Percentiles rank a stretch among this genome's conserved stretches.
Evolutionary conservation across 2,888 invertebrate species (phyloP).

Genomic region (Itoplectis maculator): DNA sequence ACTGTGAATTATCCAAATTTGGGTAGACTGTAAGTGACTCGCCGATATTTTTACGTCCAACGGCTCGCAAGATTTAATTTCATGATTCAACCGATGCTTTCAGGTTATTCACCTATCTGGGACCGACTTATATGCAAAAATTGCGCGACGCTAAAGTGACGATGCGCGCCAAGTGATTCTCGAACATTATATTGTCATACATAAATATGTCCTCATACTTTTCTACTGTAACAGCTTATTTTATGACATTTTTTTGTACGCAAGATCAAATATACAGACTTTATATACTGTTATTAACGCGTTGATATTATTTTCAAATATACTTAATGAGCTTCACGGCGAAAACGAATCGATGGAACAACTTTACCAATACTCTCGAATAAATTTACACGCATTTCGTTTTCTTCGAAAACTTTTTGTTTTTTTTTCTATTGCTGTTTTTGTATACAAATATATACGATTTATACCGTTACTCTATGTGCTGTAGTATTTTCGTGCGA

Average conservation of each 20-base stretch:
- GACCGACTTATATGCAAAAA: conserved; percentile 72
- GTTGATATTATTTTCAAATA: conserved; percentile 5
- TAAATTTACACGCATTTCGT: not conserved
- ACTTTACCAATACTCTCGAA: not conserved
- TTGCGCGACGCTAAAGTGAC: conserved; percentile 76
- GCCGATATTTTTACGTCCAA: not conserved
- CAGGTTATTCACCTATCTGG: conserved; percentile 72
- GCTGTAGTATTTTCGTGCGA: conserved; percentile 84
- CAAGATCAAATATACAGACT: not conserved
- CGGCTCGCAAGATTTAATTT: not conserved
- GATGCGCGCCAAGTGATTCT: conserved; percentile 34
- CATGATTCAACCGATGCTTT: conserved; percentile 27
- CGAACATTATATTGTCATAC: not conserved
- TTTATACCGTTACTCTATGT: conserved; percentile 38
- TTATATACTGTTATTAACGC: not conserved
- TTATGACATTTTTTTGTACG: not conserved
- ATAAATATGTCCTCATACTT: conserved; percentile 41
- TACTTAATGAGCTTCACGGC: not conserved
- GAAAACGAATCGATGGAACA: not conserved
- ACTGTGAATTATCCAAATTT: conserved; percentile 76
- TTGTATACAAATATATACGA: conserved; percentile 56
- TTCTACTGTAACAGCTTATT: conserved; percentile 18
- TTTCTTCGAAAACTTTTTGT: conserved; percentile 37
- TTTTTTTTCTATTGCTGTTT: conserved; percentile 60
- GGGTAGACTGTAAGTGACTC: conserved; percentile 71